Percentiles rank a stretch among this genome's conserved stretches.
Conservation (phyloP, 2,797 vertebrate genomes). For the Oryzias dopingdopingensis region DNA sequence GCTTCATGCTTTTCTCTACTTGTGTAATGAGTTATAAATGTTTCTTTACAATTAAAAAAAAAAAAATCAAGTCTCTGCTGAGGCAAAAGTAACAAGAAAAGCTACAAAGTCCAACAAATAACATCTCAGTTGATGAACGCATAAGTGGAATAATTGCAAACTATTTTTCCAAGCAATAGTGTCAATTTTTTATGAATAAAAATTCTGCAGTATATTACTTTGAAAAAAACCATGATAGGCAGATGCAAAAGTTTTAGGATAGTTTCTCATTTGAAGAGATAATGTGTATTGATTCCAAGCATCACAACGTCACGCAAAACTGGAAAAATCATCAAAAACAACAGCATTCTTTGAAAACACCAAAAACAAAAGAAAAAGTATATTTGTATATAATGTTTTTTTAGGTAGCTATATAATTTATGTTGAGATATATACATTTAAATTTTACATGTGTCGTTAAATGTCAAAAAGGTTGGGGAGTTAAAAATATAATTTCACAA, state of each 20-base stretch:
- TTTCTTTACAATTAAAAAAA: slow-evolving; percentile 40
- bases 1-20: slow-evolving; percentile 37
- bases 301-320: neutral
- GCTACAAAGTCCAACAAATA: slow-evolving; percentile 20
- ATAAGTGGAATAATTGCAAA: slow-evolving; percentile 1
- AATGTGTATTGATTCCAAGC: slow-evolving; percentile 1
- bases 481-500: no score
- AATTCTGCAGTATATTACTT: no score
- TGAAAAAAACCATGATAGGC: slow-evolving; percentile 5
- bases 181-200: neutral
- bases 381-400: neutral
- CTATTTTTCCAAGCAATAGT: neutral
- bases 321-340: slow-evolving; percentile 1
- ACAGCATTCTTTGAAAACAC: neutral
- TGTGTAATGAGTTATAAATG: slow-evolving; percentile 39
- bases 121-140: neutral
- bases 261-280: slow-evolving; percentile 4
- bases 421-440: neutral
- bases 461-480: neutral
- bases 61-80: slow-evolving; percentile 25
- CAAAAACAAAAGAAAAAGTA: neutral
- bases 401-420: neutral
- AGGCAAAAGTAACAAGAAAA: slow-evolving; percentile 20
- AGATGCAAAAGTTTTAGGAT: neutral
- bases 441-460: neutral